Evolutionary conservation across 1,140 invertebrate species (phyloP).

Genomic region (Diploscapter pachys): DNA sequence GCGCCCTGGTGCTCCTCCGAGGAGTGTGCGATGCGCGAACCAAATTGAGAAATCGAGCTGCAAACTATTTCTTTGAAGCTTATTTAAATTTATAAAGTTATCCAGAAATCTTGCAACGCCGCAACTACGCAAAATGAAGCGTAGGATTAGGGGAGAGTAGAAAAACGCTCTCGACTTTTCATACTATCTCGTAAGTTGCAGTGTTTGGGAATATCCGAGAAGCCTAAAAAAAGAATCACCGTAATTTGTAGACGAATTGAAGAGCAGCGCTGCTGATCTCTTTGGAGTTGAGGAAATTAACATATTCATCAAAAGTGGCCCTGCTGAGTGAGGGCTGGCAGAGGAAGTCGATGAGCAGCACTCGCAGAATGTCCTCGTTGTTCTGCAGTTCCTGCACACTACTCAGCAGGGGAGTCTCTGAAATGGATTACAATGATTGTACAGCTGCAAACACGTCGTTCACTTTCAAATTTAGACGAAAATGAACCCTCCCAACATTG

Average conservation of each 20-base stretch:
- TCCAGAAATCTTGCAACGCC: background rate
- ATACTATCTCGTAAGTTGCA: too few relatives aligned
- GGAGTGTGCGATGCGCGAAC: slow-evolving; percentile 58
- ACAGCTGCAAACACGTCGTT: too few relatives aligned
- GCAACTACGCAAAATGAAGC: too few relatives aligned
- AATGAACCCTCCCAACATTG: too few relatives aligned
- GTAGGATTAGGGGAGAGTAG: too few relatives aligned
- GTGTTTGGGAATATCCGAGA: background rate
- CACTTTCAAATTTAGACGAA: too few relatives aligned
- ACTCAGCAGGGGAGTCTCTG: too few relatives aligned
- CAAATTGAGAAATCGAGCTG: slow-evolving; percentile 73
- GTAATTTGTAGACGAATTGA: slow-evolving; percentile 47
- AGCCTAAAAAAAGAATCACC: background rate
- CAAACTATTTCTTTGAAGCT: too few relatives aligned
- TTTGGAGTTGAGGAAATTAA: slow-evolving; percentile 16
- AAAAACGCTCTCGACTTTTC: too few relatives aligned
- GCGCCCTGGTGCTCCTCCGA: slow-evolving; percentile 70
- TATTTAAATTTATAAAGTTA: slow-evolving; percentile 58
- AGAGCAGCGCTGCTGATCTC: slow-evolving; percentile 42
- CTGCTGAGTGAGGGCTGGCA: slow-evolving; percentile 63
- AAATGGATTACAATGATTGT: too few relatives aligned
- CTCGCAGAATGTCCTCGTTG: slow-evolving; percentile 84
- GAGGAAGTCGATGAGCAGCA: slow-evolving; percentile 89
- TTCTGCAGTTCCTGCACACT: slow-evolving; percentile 54
- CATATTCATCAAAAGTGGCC: slow-evolving; percentile 16